Percentiles rank a stretch among this genome's conserved stretches.
Conservation (phyloP, 2,888 invertebrate genomes). For the Oscheius onirici region DNA sequence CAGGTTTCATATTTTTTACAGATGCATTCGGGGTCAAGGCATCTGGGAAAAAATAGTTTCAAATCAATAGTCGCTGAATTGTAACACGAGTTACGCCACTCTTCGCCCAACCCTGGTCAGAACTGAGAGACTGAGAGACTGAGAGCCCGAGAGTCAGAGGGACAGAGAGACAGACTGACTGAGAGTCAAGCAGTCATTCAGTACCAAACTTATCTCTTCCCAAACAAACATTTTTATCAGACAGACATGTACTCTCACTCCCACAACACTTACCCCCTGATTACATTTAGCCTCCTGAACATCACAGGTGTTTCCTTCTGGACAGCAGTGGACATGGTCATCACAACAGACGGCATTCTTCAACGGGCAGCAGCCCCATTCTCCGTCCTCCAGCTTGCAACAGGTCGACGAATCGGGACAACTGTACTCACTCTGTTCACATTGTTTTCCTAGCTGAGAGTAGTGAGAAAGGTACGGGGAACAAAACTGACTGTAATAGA, state of each 20-base stretch:
- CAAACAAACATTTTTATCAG: not conserved
- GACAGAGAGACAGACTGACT: not conserved
- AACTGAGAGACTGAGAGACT: not conserved
- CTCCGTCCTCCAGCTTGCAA: slow-evolving; percentile 45
- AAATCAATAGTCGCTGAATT: too few species aligned
- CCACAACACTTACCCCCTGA: slow-evolving; percentile 3
- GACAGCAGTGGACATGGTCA: slow-evolving; percentile 57
- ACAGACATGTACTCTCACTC: not conserved
- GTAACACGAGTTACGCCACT: too few species aligned
- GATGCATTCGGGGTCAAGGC: too few species aligned
- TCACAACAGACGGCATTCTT: slow-evolving; percentile 46
- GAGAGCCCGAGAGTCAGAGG: too few species aligned
- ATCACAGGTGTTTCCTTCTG: slow-evolving; percentile 49
- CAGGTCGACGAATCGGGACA: slow-evolving; percentile 49
- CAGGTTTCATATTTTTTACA: too few species aligned
- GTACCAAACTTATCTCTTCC: too few species aligned
- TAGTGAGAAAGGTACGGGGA: not conserved
- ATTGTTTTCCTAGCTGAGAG: slow-evolving; percentile 25
- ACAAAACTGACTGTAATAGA: slow-evolving; percentile 26
- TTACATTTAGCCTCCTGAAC: slow-evolving; percentile 43
- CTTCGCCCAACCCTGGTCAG: too few species aligned
- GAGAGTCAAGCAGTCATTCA: too few species aligned
- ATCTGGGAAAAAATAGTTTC: too few species aligned
- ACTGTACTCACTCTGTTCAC: slow-evolving; percentile 25
- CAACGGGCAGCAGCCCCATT: slow-evolving; percentile 59